phyloP scores from a whole-genome alignment of 2,797 vertebrate genomes.

The Caiman crocodilus region DNA sequence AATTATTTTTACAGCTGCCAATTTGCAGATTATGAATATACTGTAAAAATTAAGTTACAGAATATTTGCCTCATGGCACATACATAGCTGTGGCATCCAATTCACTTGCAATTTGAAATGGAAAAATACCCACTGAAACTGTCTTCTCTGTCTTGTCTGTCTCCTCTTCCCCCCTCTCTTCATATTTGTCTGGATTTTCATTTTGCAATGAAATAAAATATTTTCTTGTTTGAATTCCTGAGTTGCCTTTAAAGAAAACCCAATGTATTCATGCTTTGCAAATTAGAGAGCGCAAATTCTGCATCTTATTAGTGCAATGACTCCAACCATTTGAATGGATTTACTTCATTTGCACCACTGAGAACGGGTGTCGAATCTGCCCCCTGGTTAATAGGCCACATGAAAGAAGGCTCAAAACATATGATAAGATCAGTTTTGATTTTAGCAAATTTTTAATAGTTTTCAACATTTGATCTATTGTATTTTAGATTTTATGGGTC shows the following conservation, averaged over 20 bases:
- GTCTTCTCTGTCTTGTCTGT: too few species aligned
- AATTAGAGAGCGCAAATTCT: background rate
- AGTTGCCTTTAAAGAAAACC: background rate
- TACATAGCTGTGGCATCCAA: background rate
- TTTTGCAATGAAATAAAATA: background rate
- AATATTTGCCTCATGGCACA: conserved; percentile 20
- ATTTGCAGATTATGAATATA: conserved; percentile 23
- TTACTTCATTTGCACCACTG: conserved; percentile 50
- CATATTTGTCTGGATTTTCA: conserved; percentile 15
- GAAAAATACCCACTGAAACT: background rate
- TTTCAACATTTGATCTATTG: conserved; percentile 57
- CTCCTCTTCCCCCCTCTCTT: background rate
- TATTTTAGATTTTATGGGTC: conserved; percentile 53
- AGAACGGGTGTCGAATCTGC: conserved; percentile 14
- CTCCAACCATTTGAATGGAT: background rate
- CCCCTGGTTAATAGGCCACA: background rate
- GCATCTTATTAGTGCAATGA: conserved; percentile 22
- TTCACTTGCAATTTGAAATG: background rate
- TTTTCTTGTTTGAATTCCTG: conserved; percentile 10
- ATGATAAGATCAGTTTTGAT: conserved; percentile 31
- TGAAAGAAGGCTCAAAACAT: conserved; percentile 39
- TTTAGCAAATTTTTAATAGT: conserved; percentile 44
- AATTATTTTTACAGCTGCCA: background rate
- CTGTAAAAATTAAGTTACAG: background rate
- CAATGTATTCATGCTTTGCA: background rate